These are phyloP conservation scores for Leptopilina clavipes DNA, from an alignment of 1,140 invertebrate species.

Conservation along the genomic window DNA sequence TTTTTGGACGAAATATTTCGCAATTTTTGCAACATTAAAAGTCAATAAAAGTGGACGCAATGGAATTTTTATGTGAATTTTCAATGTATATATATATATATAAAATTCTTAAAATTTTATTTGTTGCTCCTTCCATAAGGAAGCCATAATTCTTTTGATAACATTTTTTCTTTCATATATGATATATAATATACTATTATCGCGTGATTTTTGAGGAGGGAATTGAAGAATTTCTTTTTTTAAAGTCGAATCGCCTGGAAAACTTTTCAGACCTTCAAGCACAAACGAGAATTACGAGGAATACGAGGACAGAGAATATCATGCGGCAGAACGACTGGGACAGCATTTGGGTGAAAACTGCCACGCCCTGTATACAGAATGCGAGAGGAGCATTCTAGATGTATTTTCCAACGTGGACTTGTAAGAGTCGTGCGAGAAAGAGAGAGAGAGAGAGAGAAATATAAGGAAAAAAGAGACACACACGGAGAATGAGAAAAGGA, in stretches of 20 bases:
- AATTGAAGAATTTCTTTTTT: background rate
- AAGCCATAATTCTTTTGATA: background rate
- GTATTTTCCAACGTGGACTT: conserved; percentile 63
- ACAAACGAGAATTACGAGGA: conserved; percentile 68
- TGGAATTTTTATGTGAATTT: background rate
- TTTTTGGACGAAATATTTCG: background rate
- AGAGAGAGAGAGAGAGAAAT: too few species aligned
- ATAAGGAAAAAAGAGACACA: too few species aligned
- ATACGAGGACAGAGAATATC: conserved; percentile 68
- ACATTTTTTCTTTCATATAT: background rate
- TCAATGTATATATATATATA: too few species aligned
- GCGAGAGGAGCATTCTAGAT: conserved; percentile 68
- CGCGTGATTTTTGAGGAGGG: background rate
- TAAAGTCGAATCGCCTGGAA: background rate
- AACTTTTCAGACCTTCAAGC: conserved; percentile 71
- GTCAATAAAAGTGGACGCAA: background rate
- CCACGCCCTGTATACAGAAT: conserved; percentile 72
- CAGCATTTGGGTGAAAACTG: conserved; percentile 64
- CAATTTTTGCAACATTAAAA: background rate
- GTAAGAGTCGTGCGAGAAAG: background rate
- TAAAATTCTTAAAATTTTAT: background rate
- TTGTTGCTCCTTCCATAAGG: background rate
- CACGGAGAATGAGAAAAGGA: too few species aligned
- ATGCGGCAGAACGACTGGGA: conserved; percentile 68
- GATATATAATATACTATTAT: background rate